Percentiles rank a stretch among this genome's conserved stretches.
Evolutionary conservation across 2,888 invertebrate genomes (phyloP).

Genomic region (Phrixothrix hirtus): DNA sequence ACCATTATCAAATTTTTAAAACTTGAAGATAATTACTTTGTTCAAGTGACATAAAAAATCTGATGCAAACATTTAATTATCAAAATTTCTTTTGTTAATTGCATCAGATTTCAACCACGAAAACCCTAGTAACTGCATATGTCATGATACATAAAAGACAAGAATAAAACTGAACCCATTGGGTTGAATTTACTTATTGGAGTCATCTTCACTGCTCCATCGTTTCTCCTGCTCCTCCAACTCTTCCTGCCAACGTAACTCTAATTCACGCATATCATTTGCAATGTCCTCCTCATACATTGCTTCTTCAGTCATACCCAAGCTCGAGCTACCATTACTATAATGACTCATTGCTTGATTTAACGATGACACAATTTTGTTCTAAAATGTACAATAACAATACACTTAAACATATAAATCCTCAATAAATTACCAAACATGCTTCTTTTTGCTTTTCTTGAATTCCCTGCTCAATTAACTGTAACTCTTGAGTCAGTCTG

Average conservation of each 20-base stretch:
- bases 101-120: constrained; percentile 5
- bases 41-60: constrained; percentile 12
- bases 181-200: constrained; percentile 54
- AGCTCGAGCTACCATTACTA: constrained; percentile 36
- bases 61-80: constrained; percentile 4
- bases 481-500: constrained; percentile 62
- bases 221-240: constrained; percentile 66
- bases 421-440: constrained; percentile 54
- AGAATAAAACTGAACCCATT: constrained; percentile 49
- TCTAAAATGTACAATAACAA: no score
- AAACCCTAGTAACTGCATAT: constrained; percentile 11
- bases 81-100: constrained; percentile 1
- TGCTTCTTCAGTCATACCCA: constrained; percentile 57
- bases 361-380: constrained; percentile 51
- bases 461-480: constrained; percentile 65
- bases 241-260: constrained; percentile 68
- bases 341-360: constrained; percentile 46
- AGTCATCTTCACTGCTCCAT: constrained; percentile 65
- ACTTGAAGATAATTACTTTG: constrained; percentile 22
- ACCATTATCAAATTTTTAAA: constrained; percentile 40
- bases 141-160: constrained; percentile 19
- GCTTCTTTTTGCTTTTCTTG: constrained; percentile 65
- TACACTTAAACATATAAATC: no score
- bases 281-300: constrained; percentile 68
- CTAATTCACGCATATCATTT: constrained; percentile 68